Conservation (phyloP, 2,888 invertebrate genomes). For the Sarcophaga carnaria region DNA sequence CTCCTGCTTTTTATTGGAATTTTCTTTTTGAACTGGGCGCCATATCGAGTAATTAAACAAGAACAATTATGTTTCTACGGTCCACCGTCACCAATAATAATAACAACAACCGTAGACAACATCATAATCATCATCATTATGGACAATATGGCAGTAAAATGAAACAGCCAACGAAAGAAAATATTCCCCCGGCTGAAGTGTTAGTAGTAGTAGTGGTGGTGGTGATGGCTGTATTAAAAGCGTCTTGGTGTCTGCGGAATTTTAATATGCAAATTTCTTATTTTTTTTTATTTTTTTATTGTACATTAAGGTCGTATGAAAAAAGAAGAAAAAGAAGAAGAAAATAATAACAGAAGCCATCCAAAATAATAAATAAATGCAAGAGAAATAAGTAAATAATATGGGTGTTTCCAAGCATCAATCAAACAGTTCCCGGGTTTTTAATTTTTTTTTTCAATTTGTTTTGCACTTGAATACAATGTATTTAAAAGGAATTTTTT, state of each 20-base stretch:
- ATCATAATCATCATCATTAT: background rate
- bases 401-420: slow-evolving; percentile 25
- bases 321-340: slow-evolving; percentile 24
- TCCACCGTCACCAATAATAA: slow-evolving; percentile 18
- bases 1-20: slow-evolving; percentile 5
- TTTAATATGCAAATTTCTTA: slow-evolving; percentile 70
- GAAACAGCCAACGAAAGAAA: background rate
- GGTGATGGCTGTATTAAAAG: slow-evolving; percentile 36
- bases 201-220: no score
- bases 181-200: background rate
- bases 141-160: background rate
- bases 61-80: slow-evolving; percentile 25
- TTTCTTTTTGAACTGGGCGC: slow-evolving; percentile 30
- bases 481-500: background rate
- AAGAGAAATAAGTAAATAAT: background rate
- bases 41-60: slow-evolving; percentile 45
- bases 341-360: slow-evolving; percentile 18
- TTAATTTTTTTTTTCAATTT: no score
- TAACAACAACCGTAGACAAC: slow-evolving; percentile 16
- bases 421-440: background rate
- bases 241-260: slow-evolving; percentile 72
- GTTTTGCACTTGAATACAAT: background rate
- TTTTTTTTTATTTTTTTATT: background rate
- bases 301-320: background rate
- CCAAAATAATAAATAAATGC: slow-evolving; percentile 12